Evolutionary conservation across 2,888 invertebrate species (phyloP).

Genomic region (Euclidia mi): DNA sequence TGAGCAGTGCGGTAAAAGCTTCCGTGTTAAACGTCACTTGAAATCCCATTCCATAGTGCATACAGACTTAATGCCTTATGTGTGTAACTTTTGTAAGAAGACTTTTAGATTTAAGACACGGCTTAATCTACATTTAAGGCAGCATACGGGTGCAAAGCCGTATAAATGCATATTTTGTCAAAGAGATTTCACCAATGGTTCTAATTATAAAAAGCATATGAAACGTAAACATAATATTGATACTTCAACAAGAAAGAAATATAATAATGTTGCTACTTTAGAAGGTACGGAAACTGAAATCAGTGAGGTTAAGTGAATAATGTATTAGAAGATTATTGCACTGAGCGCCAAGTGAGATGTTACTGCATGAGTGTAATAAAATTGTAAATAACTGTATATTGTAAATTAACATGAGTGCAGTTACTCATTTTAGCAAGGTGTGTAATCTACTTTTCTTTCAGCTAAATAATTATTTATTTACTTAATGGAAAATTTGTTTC

Average conservation of each 20-base stretch:
- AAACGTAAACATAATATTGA: constrained; percentile 83
- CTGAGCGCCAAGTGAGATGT: no score
- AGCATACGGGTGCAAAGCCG: constrained; percentile 86
- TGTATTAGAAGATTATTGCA: no score
- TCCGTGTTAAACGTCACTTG: constrained; percentile 82
- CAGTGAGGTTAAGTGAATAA: no score
- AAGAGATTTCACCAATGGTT: constrained; percentile 85
- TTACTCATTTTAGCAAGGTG: no score
- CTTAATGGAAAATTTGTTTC: no score
- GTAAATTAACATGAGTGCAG: no score
- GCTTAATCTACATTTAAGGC: constrained; percentile 80
- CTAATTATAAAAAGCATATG: constrained; percentile 87
- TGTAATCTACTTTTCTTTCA: no score
- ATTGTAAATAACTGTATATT: no score
- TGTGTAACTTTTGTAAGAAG: constrained; percentile 83
- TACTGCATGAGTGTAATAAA: no score
- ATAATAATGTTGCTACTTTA: constrained; percentile 25
- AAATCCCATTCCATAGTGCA: constrained; percentile 86
- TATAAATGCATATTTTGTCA: constrained; percentile 82
- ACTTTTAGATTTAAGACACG: constrained; percentile 83
- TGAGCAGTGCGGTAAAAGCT: constrained; percentile 85
- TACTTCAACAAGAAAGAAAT: constrained; percentile 75
- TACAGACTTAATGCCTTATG: constrained; percentile 83
- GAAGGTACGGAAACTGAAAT: no score
- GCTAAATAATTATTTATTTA: no score